Evolutionary conservation across 2,888 invertebrate genomes (phyloP), one percentile per base, ranked within the genome.

Genomic region (Acanthosepion pharaonis): DNA sequence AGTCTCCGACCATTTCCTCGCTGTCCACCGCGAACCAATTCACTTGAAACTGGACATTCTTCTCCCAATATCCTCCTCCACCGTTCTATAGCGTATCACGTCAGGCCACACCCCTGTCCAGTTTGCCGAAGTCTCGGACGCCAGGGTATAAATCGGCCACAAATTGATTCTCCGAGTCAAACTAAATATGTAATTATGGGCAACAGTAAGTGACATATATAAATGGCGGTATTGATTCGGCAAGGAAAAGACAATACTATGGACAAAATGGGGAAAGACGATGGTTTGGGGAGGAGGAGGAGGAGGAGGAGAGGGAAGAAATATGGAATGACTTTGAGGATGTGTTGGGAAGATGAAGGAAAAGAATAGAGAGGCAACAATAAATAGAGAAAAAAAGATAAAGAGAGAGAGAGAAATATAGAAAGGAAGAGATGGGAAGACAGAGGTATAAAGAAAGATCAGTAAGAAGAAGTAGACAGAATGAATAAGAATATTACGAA

Each of bases 91-190:
- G 78, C n/a, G 15, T 8, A 78, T 78, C 28, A n/a, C 11, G 78
- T 78, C 78, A 11, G 9, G 28, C 78, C n/a, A n/a, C 78, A 28
- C 28, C 78, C 78, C 15, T 64, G 78, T 8, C 78, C 78, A n/a
- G 78, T 78, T n/a, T n/a, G 28, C 78, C 78, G n/a, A 78, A n/a
- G 78, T n/a, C 78, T 78, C n/a, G 78, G n/a, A 78, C 78, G 78
- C 78, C 78, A 78, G 78, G 78, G 78, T 78, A 78, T 78, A 78
- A 78, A 78, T 78, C 78, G 78, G 78, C 78, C n/a, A 78, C 78
- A 78, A 78, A 78, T 78, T 78, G 78, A 78, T 78, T 78, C 78
- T 78, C 28, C n/a, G 28, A 78, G 78, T 78, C 78, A 78, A 78
- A 78, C 78, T 78, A 78, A 78, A 78, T 78, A 78, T 78, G 78